Evolutionary conservation across 2,888 invertebrate genomes (phyloP).

Genomic region (Gonocerus acuteangulatus): DNA sequence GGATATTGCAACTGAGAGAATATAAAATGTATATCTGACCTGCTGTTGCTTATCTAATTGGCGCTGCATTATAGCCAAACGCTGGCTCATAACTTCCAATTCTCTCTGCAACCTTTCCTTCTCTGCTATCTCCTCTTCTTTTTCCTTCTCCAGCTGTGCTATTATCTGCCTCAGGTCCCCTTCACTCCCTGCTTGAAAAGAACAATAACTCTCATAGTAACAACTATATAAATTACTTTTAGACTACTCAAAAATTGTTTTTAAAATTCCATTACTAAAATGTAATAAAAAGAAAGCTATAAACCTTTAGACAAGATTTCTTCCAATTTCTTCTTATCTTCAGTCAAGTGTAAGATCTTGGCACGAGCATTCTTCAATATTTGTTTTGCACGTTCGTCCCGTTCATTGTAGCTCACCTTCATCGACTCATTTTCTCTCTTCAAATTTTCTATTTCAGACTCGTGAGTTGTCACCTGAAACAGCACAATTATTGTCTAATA

Average conservation of each 20-base stretch:
- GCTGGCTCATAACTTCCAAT: slow-evolving; percentile 63
- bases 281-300: neutral
- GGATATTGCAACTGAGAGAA: too few relatives aligned
- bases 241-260: too few relatives aligned
- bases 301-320: slow-evolving; percentile 19
- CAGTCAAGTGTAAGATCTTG: slow-evolving; percentile 63
- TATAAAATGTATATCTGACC: neutral
- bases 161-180: slow-evolving; percentile 17
- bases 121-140: slow-evolving; percentile 55
- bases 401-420: slow-evolving; percentile 51
- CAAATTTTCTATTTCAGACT: slow-evolving; percentile 56
- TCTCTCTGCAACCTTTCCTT: slow-evolving; percentile 50
- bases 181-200: slow-evolving; percentile 11
- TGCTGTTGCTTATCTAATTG: slow-evolving; percentile 54
- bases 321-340: slow-evolving; percentile 41
- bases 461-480: slow-evolving; percentile 43
- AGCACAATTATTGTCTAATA: neutral
- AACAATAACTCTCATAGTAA: neutral
- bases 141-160: slow-evolving; percentile 63
- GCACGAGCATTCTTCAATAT: slow-evolving; percentile 66
- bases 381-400: slow-evolving; percentile 58
- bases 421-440: slow-evolving; percentile 58
- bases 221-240: too few relatives aligned
- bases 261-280: too few relatives aligned
- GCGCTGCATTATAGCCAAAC: slow-evolving; percentile 59